Evolutionary conservation across 2,113 vertebrate species (phyloP).

Genomic region (Halcyon senegalensis): DNA sequence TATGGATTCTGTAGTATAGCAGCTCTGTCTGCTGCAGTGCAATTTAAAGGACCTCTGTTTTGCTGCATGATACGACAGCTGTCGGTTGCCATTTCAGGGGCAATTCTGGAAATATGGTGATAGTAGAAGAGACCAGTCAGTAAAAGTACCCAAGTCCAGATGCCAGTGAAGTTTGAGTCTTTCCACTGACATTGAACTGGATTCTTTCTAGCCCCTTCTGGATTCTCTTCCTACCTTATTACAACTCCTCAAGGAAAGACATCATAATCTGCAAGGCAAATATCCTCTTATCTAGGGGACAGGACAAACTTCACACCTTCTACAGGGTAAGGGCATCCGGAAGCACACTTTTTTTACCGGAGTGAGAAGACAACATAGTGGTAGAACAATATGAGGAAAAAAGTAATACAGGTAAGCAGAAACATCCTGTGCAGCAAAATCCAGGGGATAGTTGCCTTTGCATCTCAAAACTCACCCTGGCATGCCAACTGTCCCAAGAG

Average conservation of each 20-base stretch:
- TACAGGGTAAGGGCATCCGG: neutral
- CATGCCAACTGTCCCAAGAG: constrained; percentile 87
- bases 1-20: neutral
- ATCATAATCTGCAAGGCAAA: neutral
- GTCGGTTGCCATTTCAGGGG: neutral
- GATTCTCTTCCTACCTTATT: neutral
- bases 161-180: neutral
- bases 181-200: neutral
- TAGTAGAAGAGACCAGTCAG: neutral
- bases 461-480: constrained; percentile 79
- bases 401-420: neutral
- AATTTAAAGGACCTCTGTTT: neutral
- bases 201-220: neutral
- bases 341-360: neutral
- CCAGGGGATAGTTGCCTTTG: neutral
- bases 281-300: neutral
- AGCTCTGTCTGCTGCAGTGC: neutral
- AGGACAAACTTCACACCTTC: neutral
- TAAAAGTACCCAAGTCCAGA: neutral
- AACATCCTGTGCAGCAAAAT: neutral
- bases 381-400: neutral
- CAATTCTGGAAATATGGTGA: neutral
- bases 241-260: neutral
- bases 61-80: neutral
- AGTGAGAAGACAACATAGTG: neutral